These are phyloP conservation scores for Cossypha dichroa DNA, from an alignment of 2,797 vertebrate species.

Conservation along the genomic window DNA sequence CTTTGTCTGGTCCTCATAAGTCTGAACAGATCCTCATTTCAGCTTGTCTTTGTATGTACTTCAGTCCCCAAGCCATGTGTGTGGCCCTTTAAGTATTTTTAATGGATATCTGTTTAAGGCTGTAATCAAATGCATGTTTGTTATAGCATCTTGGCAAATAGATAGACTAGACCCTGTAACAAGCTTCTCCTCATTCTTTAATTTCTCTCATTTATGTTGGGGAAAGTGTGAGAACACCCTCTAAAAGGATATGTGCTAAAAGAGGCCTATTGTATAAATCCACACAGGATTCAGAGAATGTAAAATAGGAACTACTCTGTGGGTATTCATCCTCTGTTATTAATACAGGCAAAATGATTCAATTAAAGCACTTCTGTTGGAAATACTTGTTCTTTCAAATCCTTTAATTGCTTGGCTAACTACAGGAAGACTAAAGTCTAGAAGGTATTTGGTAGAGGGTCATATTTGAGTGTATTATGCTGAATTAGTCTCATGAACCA, in stretches of 20 bases:
- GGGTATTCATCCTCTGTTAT: constrained; percentile 31
- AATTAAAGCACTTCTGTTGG: constrained; percentile 41
- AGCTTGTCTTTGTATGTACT: neutral
- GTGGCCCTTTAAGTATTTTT: neutral
- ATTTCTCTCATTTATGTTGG: neutral
- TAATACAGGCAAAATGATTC: constrained; percentile 35
- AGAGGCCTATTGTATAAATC: constrained; percentile 52
- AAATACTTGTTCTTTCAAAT: constrained; percentile 19
- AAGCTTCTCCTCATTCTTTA: neutral
- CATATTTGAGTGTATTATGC: neutral
- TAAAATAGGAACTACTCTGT: neutral
- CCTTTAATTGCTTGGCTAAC: constrained; percentile 9
- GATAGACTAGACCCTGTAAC: neutral
- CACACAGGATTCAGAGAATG: constrained; percentile 36
- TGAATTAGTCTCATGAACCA: neutral
- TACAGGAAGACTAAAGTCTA: neutral
- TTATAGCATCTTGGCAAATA: constrained; percentile 1
- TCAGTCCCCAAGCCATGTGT: neutral
- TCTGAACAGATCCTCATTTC: neutral
- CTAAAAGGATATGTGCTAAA: neutral
- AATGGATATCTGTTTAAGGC: neutral
- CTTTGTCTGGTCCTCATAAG: neutral
- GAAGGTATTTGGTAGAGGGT: neutral
- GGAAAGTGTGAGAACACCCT: constrained; percentile 26
- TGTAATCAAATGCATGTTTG: neutral